These are phyloP conservation scores for Catharus ustulatus DNA, from an alignment of 2,797 vertebrate genomes.

Conservation along the genomic window DNA sequence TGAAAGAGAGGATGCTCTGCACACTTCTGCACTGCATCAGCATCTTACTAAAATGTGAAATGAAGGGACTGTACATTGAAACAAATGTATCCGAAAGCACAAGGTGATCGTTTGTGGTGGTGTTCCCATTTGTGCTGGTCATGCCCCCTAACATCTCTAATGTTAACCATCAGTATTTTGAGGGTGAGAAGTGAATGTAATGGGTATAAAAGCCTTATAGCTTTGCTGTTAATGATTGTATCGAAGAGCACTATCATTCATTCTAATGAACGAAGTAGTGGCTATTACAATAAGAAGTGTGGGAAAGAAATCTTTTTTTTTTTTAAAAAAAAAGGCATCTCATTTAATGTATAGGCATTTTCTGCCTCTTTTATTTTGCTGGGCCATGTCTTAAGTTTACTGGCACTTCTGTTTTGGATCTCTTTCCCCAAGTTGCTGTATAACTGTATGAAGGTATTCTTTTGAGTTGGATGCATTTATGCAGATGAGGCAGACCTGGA, in stretches of 20 bases:
- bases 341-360: slow-evolving; percentile 86
- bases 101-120: slow-evolving; percentile 78
- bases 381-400: slow-evolving; percentile 79
- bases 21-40: slow-evolving; percentile 77
- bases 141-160: slow-evolving; percentile 70
- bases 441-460: slow-evolving; percentile 75
- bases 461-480: slow-evolving; percentile 74
- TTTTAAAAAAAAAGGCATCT: slow-evolving; percentile 72
- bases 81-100: slow-evolving; percentile 79
- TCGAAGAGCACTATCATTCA: slow-evolving; percentile 74
- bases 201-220: slow-evolving; percentile 74
- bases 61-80: slow-evolving; percentile 82
- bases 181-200: slow-evolving; percentile 82
- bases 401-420: slow-evolving; percentile 78
- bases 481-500: slow-evolving; percentile 75
- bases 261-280: slow-evolving; percentile 71
- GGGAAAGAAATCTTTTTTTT: slow-evolving; percentile 73
- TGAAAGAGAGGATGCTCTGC: slow-evolving; percentile 83
- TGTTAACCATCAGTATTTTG: slow-evolving; percentile 76
- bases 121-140: slow-evolving; percentile 82
- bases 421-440: slow-evolving; percentile 83
- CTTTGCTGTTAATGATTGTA: slow-evolving; percentile 76
- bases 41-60: slow-evolving; percentile 79
- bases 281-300: slow-evolving; percentile 65
- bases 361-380: slow-evolving; percentile 74